Percentiles rank a stretch among this genome's conserved stretches.
These are phyloP conservation scores for Sardinella longiceps DNA, from an alignment of 2,797 vertebrate species.

Conservation along the genomic window DNA sequence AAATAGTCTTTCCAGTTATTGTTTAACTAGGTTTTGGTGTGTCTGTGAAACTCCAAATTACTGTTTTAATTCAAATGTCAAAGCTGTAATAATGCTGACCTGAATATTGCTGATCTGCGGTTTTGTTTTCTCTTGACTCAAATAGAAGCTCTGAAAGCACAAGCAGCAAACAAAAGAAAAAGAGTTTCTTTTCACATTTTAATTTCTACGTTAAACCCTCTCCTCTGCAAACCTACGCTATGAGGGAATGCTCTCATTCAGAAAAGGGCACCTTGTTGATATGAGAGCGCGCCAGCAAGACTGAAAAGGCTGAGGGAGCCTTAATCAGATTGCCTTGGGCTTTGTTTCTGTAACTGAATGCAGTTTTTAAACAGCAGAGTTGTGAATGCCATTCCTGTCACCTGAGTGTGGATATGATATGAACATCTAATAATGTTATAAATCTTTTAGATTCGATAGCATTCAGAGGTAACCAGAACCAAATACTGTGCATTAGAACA, in stretches of 20 bases:
- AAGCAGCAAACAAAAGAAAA: not conserved
- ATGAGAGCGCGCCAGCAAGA: not conserved
- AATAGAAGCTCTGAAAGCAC: not conserved
- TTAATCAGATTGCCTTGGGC: not conserved
- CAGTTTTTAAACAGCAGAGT: not conserved
- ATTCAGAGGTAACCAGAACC: not conserved
- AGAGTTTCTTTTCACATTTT: not conserved
- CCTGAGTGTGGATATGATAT: not conserved
- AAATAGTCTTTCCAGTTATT: not conserved
- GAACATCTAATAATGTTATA: slow-evolving; percentile 4
- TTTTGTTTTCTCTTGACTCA: not conserved
- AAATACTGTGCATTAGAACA: not conserved
- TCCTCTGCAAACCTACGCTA: not conserved
- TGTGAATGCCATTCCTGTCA: not conserved
- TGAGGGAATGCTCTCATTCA: not conserved
- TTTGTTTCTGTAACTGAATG: not conserved
- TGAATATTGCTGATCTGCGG: no score
- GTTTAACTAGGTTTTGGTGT: not conserved
- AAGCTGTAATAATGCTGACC: not conserved
- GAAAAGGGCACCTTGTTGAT: not conserved
- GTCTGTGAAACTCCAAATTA: not conserved
- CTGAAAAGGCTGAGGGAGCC: not conserved
- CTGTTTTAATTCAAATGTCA: not conserved
- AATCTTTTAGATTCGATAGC: not conserved
- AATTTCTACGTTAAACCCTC: not conserved